Base-by-base conservation (phyloP, 1,140 invertebrate species). In the Kradibia gibbosae region DNA sequence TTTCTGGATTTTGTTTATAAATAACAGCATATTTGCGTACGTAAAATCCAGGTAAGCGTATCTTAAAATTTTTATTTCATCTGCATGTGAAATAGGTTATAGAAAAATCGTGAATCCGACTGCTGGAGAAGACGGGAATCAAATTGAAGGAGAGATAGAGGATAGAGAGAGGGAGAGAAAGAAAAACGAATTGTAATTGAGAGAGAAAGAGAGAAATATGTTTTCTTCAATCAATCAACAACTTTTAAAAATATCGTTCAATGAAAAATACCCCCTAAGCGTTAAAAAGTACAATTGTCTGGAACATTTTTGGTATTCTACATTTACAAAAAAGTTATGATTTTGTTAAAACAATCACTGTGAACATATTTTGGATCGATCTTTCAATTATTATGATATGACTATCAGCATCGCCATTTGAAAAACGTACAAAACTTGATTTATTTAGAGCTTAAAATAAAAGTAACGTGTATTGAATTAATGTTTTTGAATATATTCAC, bases 231-330 rank as follows among this genome's bases (percentile, higher is more conserved):
- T 86, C 84, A 85, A 86, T 86, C 85, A 84, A 83, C 81, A 80
- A 50, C 73, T 55, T 76, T 84, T 83, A 85, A 85, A 86, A 84
- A 81, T 74, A 84, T 74, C 80, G 73, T 53, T 67, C 55, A 79
- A 81, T 65, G 83, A 81, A 85, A 86, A 86, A 86, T 82, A 83
- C 73, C 75, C 82, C 80, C 83, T 86, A 85, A 86, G 85, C 84
- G 84, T 80, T 76, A 82, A 81, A 83, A 83, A 84, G 83, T 82
- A 76, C 80, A 86, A 67, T 39, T 67, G 62, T 22, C 62, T 3
- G 20, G 34, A 36, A 67, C 34, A 31, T 11, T 67, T 22, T 67
- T 22, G 34, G 15, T 39, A 67, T 10, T 67, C 34, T 11, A 67
- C 62, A 39, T 39, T 17, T 8, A 67, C 1, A 67, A 39, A 28